These are phyloP conservation scores for Helleia helle DNA, from an alignment of 2,888 invertebrate species.

Conservation along the genomic window DNA sequence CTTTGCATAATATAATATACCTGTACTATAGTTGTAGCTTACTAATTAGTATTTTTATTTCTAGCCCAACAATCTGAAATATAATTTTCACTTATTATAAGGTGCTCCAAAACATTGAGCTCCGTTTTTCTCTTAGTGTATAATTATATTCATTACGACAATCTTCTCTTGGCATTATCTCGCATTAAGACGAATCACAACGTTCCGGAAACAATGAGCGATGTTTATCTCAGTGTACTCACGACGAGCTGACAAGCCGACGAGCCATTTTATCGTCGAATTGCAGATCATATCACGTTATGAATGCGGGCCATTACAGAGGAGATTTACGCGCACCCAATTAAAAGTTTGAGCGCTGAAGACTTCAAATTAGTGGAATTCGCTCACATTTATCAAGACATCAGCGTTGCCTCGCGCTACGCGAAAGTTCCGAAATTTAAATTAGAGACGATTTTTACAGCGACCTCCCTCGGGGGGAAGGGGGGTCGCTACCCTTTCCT, in stretches of 20 bases:
- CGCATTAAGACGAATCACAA: constrained; percentile 23
- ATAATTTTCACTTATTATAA: too few species aligned
- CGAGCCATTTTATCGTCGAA: constrained; percentile 47
- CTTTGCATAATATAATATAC: too few species aligned
- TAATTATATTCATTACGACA: constrained; percentile 11
- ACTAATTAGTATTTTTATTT: too few species aligned
- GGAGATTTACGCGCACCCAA: constrained; percentile 66
- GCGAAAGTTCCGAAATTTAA: constrained; percentile 74
- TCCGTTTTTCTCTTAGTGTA: constrained; percentile 11
- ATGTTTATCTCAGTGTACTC: constrained; percentile 59
- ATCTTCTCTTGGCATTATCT: constrained; percentile 18
- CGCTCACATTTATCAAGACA: constrained; percentile 71
- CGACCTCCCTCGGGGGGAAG: constrained; percentile 58
- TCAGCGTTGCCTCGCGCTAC: constrained; percentile 65
- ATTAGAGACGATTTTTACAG: constrained; percentile 75
- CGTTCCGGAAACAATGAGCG: constrained; percentile 55
- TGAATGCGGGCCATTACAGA: constrained; percentile 61
- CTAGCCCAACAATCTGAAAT: too few species aligned
- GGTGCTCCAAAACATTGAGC: constrained; percentile 4
- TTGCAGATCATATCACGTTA: constrained; percentile 55
- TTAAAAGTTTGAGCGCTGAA: constrained; percentile 68
- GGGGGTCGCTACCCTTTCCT: constrained; percentile 72
- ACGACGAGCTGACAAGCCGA: constrained; percentile 28
- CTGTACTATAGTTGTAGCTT: too few species aligned
- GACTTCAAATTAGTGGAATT: constrained; percentile 70